phyloP scores from a whole-genome alignment of 1,140 invertebrate genomes.

The Ips typographus region DNA sequence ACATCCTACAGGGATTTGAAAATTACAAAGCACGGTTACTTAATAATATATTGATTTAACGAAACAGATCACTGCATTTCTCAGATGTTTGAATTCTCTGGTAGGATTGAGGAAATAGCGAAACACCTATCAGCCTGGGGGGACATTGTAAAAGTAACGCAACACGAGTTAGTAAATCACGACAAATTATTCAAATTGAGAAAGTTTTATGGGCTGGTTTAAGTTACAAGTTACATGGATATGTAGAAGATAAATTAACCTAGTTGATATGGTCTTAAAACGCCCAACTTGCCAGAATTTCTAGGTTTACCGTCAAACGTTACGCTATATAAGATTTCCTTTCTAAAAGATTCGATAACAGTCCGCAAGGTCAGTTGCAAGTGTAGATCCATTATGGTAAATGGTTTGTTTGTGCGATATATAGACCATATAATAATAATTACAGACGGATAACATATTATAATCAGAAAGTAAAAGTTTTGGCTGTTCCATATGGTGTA shows the following conservation, averaged over 20 bases:
- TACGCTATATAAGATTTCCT: conserved; percentile 19
- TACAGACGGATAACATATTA: no score
- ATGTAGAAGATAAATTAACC: conserved; percentile 9
- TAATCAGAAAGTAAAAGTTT: no score
- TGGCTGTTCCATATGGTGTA: no score
- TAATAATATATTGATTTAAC: no score
- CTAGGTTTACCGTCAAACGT: no score
- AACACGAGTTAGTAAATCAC: conserved; percentile 18
- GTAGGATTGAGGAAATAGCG: no score
- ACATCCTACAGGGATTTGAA: no score
- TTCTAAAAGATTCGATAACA: conserved; percentile 29
- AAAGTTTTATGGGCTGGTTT: conserved; percentile 8
- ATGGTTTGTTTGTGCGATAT: not conserved
- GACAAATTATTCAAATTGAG: conserved; percentile 15
- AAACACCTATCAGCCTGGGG: conserved; percentile 4
- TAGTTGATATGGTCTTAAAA: conserved; percentile 11
- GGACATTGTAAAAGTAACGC: conserved; percentile 1
- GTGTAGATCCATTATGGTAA: not conserved
- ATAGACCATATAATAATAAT: not conserved
- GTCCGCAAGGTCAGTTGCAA: conserved; percentile 7
- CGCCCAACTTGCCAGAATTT: not conserved
- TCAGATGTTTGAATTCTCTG: no score
- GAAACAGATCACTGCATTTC: no score
- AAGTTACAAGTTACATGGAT: conserved; percentile 8
- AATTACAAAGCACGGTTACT: no score